Base-by-base conservation (phyloP, 1,140 invertebrate genomes). In the Ostrea denselamellosa region DNA sequence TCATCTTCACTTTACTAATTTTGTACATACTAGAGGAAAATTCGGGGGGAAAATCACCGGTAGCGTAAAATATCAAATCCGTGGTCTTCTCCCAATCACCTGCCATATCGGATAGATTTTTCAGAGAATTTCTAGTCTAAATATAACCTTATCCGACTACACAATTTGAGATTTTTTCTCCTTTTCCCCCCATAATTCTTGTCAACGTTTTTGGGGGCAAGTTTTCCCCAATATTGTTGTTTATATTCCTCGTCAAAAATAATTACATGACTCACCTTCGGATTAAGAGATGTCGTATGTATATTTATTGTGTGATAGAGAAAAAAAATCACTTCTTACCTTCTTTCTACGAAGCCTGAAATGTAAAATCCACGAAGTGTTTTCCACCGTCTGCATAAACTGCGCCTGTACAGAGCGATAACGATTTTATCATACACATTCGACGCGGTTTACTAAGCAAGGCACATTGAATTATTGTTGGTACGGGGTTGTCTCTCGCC, bases 391-490 rank as follows among this genome's bases (percentile, higher is more conserved):
- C 82, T 83, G 53, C 82, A 54, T 51, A 83, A 22, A 88, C 87
- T 58, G 85, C 85, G 87, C 87, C 28, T 44, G 81, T 88, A 62
- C 87, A 83, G 53, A 44, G 77, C 85, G 85, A 86, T 88, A 89
- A 77, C 84, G 88, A 89, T 88, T 86, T 88, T 90, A 90, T 90
- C 89, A 88, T 88, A 68, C 87, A 85, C 65, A 58, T 83, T 90
- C 84, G 89, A 82, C 84, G 89, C 88, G 88, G 88, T 89, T 89
- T 88, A 85, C 54, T 90, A 87, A 88, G 77, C 89, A 90, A 88
- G 85, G 88, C 89, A 90, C 87, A 88, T 90, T 88, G 89, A 90
- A 83, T 85, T 88, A 90, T 90, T 90, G 89, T 90, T 90, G 85
- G 89, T 88, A 85, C 85, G 85, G 56, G 87, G 87, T 88, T 88